Base-by-base conservation (phyloP, 1,140 invertebrate species). In the Cydia pomonella region DNA sequence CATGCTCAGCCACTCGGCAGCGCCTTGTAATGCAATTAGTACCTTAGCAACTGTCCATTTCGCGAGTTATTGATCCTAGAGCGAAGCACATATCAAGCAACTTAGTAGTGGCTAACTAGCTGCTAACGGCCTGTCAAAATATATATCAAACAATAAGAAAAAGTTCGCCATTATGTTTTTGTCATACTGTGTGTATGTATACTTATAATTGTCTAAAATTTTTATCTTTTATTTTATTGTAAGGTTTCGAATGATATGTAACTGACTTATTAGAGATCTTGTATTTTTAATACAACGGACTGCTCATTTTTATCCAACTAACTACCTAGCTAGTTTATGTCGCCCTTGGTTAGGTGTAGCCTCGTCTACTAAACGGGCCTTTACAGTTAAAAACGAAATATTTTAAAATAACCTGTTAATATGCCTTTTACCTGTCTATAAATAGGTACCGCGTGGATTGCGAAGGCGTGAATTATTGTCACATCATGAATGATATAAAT, bases 11-110 rank as follows among this genome's bases (percentile, higher is more conserved):
- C 10, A 66, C 16, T 66, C 23, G 27, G 69, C n/a, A 29, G n/a
- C 33, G 64, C 64, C 25, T 29, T 72, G 71, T 47, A 72, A 72
- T 72, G 71, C 71, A 47, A 72, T 72, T 72, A 72, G 41, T 44
- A 72, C 71, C 71, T 27, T 41, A 21, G 71, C 21, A 50, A 72
- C 44, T 44, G 44, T 59, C 18, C 44, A 50, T 47, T 72, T 72
- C 71, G 23, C 71, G 21, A 72, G 71, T 50, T 72, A 72, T 72
- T 47, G 71, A 72, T 72, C 44, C 71, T 23, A 9, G 16, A n/a
- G 47, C 27, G 64, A n/a, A n/a, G 64, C 64, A 69, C 16, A 7
- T 38, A 27, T 12, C 64, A 38, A n/a, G 25, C 33, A 59, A 18
- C 53, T 59, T 59, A 0, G 1, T 9, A 47, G 9, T 59, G 21